phyloP scores from a whole-genome alignment of 2,113 vertebrate genomes.

The Mirza zaza region DNA sequence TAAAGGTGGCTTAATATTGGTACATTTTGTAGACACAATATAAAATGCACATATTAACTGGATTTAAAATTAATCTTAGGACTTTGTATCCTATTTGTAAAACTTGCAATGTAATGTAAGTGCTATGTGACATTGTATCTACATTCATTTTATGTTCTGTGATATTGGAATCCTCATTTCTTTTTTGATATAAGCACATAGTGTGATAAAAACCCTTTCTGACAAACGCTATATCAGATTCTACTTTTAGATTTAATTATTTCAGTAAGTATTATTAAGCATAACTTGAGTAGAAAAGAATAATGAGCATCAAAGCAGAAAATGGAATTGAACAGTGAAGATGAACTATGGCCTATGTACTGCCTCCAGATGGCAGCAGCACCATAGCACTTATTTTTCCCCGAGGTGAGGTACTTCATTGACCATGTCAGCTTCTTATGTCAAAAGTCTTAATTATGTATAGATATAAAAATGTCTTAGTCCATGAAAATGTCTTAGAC shows the following conservation, averaged over 20 bases:
- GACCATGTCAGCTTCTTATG: not conserved
- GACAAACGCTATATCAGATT: not conserved
- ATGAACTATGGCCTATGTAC: rapidly evolving
- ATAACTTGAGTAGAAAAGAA: not conserved
- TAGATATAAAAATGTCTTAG: not conserved
- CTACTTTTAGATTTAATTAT: not conserved
- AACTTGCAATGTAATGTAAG: not conserved
- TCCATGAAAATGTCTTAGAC: not conserved
- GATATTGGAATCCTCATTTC: not conserved
- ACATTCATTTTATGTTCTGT: not conserved
- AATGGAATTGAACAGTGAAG: not conserved
- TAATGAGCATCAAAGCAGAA: not conserved
- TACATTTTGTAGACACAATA: not conserved
- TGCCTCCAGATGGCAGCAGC: slow-evolving; percentile 24
- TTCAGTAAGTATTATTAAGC: not conserved
- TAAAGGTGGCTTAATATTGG: not conserved
- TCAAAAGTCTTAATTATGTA: not conserved
- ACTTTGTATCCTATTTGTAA: not conserved
- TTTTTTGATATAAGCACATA: not conserved
- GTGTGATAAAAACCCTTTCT: not conserved
- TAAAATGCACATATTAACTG: not conserved
- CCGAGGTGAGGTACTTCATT: not conserved
- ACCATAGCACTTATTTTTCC: rapidly evolving
- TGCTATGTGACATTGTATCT: not conserved
- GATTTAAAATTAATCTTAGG: not conserved